Base-by-base conservation (phyloP, 2,888 invertebrate genomes). In the Agrotis segetum region DNA sequence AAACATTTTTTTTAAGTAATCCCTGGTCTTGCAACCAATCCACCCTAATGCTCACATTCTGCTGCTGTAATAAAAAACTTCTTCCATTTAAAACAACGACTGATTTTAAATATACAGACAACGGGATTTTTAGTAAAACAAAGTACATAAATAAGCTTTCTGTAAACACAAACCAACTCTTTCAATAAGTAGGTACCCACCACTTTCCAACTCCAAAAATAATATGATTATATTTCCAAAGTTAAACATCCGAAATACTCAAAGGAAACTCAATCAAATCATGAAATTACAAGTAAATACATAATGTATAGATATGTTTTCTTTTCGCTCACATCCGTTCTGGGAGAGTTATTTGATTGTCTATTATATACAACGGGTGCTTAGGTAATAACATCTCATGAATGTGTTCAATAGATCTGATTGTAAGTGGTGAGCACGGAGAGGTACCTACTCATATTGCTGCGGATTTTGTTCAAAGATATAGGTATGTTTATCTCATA, bases 261-360 rank as follows among this genome's bases (percentile, higher is more conserved):
- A 60, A 72, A 62, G 47, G 34, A 60, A 76, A 74, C 64, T 80
- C 75, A 65, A 79, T 74, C 61, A 74, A 76, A 79, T 74, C 60
- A 79, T n/a, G 19, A 50, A 78, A 60, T 58, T 58, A 53, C 56
- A 49, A 53, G 49, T 53, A 34, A 24, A 21, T 29, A 64, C 19
- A 47, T 74, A 52, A 53, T 19, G 60, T 47, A 24, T 19, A 75
- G 17, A n/a, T n/a, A 44, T 69, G 55, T 50, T 44, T 77, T 69
- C 14, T 19, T 44, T 56, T 40, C 21, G 3, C 50, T 50, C 34
- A n/a, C 60, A 58, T 61, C 50, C 46, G 46, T 16, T 58, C 24
- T 44, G 60, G 17, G 19, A 34, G 67, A 67, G 34, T 50, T 56
- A 68, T 69, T 62, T 52, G 58, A 44, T 62, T 78, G 47, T 40